Base-by-base conservation (phyloP, 1,140 invertebrate genomes). In the Lepidurus packardi region DNA sequence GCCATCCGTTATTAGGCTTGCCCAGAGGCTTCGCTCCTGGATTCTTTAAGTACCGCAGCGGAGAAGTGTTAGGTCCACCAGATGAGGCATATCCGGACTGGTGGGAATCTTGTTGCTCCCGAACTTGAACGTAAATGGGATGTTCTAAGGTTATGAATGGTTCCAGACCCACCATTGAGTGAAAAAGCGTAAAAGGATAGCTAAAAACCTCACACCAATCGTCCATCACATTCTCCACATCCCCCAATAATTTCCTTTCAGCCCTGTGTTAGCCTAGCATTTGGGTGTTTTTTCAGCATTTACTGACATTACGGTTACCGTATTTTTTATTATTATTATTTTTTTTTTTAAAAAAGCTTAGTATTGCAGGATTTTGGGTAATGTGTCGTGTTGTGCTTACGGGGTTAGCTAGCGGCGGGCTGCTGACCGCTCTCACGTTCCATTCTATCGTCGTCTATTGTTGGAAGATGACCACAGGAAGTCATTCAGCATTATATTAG, bases 341-440 rank as follows among this genome's bases (percentile, higher is more conserved):
- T 25, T 25, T 25, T 1, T 25, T 25, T 25, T 25, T 25, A 25
- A 25, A 25, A 25, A 25, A 1, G 25, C 25, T 25, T 1, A 25
- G 53, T 34, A 65, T 21, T 21, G 53, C 7, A 65, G 53, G 21
- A 65, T 65, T 65, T 21, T 21, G 53, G 21, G 53, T 65, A 21
- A 13, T n/a, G 6, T 65, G 53, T 65, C 53, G 53, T 65, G 53
- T 65, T 13, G 13, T 65, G 21, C 53, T 65, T 7, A 13, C 21
- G 16, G 21, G 53, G 53, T 65, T 65, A 7, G 53, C 53, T 16
- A 65, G 53, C 16, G 53, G 53, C 53, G 21, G 53, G 53, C 53
- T 65, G 53, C 53, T 65, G 53, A 65, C 53, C 53, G 53, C 53
- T 65, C 53, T 65, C 53, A 65, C 53, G 53, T 65, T 65, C 53